A percentile compares a stretch with the other conserved stretches of the same genome.
phyloP scores from a whole-genome alignment of 2,797 vertebrate species.

The Sebastes minor region DNA sequence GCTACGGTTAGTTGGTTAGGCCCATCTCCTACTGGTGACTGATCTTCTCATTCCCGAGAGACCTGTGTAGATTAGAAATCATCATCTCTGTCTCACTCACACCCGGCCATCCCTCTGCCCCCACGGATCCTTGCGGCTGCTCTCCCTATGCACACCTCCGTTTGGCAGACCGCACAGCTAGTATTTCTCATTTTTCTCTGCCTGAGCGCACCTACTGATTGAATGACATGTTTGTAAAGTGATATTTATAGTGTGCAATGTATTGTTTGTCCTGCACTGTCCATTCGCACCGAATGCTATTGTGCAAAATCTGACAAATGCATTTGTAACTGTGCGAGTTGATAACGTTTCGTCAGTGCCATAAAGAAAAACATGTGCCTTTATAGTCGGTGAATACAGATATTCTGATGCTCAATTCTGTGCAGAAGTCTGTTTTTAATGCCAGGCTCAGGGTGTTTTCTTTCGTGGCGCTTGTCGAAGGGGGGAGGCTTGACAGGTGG shows the following conservation, averaged over 20 bases:
- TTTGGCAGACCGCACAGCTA: conserved; percentile 35
- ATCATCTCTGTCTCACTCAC: conserved; percentile 43
- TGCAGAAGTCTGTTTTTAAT: conserved; percentile 18
- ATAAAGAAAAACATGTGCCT: background rate
- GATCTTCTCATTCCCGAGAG: conserved; percentile 47
- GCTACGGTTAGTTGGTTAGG: conserved; percentile 54
- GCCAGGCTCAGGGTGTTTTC: conserved; percentile 27
- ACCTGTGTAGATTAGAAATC: conserved; percentile 63
- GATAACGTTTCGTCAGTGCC: background rate
- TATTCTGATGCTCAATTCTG: conserved; percentile 9
- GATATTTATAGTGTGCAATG: conserved; percentile 33
- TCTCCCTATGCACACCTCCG: conserved; percentile 28
- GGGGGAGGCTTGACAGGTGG: conserved; percentile 65
- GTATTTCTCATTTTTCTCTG: conserved; percentile 40
- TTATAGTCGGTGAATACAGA: background rate
- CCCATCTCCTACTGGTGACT: conserved; percentile 53
- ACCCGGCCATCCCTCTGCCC: conserved; percentile 4
- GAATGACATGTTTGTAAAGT: conserved; percentile 53
- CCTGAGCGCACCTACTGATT: conserved; percentile 42
- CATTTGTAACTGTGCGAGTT: background rate
- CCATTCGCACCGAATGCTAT: conserved; percentile 17
- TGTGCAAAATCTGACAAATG: conserved; percentile 3
- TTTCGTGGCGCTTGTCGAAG: conserved; percentile 37
- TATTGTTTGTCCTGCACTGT: conserved; percentile 40
- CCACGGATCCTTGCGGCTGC: conserved; percentile 7